Conservation (phyloP, 2,797 vertebrate species). For the Siniperca undulata region DNA sequence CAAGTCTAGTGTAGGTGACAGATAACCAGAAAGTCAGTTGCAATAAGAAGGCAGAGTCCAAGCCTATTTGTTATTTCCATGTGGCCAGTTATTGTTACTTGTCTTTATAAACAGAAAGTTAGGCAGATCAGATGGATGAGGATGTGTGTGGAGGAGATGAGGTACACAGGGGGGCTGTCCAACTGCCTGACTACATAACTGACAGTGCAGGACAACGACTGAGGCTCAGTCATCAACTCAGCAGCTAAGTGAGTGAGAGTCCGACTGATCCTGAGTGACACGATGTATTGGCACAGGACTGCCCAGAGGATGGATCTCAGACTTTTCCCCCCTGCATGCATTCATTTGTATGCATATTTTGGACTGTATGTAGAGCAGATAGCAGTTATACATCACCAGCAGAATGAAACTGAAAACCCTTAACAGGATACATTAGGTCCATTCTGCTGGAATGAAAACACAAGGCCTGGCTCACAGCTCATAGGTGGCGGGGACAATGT, state of each 20-base stretch:
- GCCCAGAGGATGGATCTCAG: constrained; percentile 68
- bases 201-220: constrained; percentile 56
- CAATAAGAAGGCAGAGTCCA: constrained; percentile 15
- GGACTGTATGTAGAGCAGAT: constrained; percentile 30
- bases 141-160: constrained; percentile 47
- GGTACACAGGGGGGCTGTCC: constrained; percentile 55
- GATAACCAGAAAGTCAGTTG: neutral
- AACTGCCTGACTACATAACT: constrained; percentile 69
- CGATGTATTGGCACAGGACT: constrained; percentile 68
- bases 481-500: constrained; percentile 58
- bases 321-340: constrained; percentile 41
- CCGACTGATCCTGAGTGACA: constrained; percentile 72
- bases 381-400: constrained; percentile 45
- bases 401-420: constrained; percentile 59
- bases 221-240: constrained; percentile 69
- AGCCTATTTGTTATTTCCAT: constrained; percentile 47
- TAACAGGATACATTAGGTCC: constrained; percentile 39
- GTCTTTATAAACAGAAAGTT: constrained; percentile 49
- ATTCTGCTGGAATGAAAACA: constrained; percentile 45
- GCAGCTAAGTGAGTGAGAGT: constrained; percentile 73
- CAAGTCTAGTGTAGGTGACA: constrained; percentile 21
- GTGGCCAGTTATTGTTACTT: constrained; percentile 28
- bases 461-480: constrained; percentile 44
- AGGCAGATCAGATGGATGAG: constrained; percentile 46
- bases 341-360: constrained; percentile 65